phyloP scores from a whole-genome alignment of 2,797 vertebrate species.

The Sebastes jordani region DNA sequence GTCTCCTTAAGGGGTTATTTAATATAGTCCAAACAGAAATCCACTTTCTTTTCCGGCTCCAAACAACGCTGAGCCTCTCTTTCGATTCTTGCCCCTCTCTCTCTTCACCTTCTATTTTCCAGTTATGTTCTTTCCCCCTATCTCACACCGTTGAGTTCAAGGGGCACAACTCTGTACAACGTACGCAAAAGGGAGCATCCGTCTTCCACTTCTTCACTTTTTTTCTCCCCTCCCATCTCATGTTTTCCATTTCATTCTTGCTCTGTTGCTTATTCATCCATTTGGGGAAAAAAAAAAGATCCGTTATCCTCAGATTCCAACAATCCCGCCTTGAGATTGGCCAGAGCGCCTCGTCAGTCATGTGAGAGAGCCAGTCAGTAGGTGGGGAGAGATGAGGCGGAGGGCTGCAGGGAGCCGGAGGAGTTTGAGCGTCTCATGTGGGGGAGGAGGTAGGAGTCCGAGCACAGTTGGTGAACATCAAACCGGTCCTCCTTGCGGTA shows the following conservation, averaged over 20 bases:
- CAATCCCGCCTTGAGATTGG: conserved; percentile 36
- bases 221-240: neutral
- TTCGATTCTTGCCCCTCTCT: neutral
- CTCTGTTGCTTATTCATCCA: conserved; percentile 28
- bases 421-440: conserved; percentile 99
- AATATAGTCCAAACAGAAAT: conserved; percentile 26
- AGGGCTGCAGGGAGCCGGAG: conserved; percentile 93
- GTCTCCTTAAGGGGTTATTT: conserved; percentile 36
- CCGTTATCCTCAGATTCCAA: conserved; percentile 29
- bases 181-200: neutral
- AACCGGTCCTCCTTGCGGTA: conserved; percentile 98
- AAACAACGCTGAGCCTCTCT: neutral
- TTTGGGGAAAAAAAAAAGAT: conserved; percentile 12
- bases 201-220: neutral
- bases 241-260: conserved; percentile 4
- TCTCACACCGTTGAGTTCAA: conserved; percentile 34
- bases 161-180: conserved; percentile 9
- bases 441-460: conserved; percentile 97
- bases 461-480: conserved; percentile 97
- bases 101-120: neutral
- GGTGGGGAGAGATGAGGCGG: conserved; percentile 84
- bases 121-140: neutral
- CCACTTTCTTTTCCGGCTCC: conserved; percentile 3
- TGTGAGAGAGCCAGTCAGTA: conserved; percentile 65
- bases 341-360: conserved; percentile 36